phyloP scores from a whole-genome alignment of 1,140 invertebrate species.

The Apis mellifera region Amel_HAv3.1 CM009939.2:9499001-9499500 shows the following conservation, averaged over 20 bases:
- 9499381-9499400: neutral
- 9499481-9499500: no score
- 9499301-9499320: neutral
- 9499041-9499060: conserved; percentile 12
- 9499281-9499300: conserved; percentile 72
- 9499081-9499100: conserved; percentile 42
- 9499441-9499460: no score
- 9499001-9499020: neutral
- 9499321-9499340: neutral
- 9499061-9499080: no score
- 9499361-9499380: neutral
- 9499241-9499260: conserved; percentile 33
- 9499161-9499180: conserved; percentile 71
- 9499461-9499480: no score
- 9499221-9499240: conserved; percentile 68
- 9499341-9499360: neutral
- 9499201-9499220: conserved; percentile 68
- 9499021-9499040: conserved; percentile 42
- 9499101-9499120: conserved; percentile 63
- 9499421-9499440: no score
- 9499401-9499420: no score
- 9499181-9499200: conserved; percentile 80
- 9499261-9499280: conserved; percentile 23
- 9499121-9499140: conserved; percentile 69
- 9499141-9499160: conserved; percentile 77